phyloP scores from a whole-genome alignment of 2,888 invertebrate species.

The Cataglyphis cursor region DNA sequence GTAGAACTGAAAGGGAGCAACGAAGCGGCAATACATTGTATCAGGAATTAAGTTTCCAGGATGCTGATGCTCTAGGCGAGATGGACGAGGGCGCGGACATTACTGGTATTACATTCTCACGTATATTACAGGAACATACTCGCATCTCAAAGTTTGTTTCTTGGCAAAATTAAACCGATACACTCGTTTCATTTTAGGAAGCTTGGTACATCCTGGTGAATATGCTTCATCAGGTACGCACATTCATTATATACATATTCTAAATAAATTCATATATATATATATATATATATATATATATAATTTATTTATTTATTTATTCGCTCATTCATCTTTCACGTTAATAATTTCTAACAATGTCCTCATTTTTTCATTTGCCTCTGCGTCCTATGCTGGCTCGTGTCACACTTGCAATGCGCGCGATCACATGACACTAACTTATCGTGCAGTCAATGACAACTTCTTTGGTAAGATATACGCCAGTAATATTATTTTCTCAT shows the following conservation, averaged over 20 bases:
- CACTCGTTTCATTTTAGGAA: conserved; percentile 89
- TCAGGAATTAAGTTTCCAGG: conserved; percentile 97
- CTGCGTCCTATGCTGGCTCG: conserved; percentile 56
- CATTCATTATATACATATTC: background rate
- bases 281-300: background rate
- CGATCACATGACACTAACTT: conserved; percentile 85
- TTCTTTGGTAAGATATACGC: conserved; percentile 97
- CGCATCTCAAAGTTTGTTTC: background rate
- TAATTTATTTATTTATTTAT: background rate
- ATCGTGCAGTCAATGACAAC: conserved; percentile 98
- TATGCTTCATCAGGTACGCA: conserved; percentile 98
- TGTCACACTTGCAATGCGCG: conserved; percentile 77
- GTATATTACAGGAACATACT: background rate
- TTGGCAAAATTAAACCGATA: conserved; percentile 56
- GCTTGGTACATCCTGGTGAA: conserved; percentile 99
- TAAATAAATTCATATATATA: background rate
- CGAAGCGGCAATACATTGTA: conserved; percentile 96
- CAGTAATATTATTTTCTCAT: conserved; percentile 53
- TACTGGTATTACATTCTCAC: conserved; percentile 91
- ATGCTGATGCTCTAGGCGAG: conserved; percentile 94
- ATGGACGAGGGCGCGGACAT: conserved; percentile 96
- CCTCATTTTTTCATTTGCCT: conserved; percentile 66
- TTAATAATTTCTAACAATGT: conserved; percentile 41
- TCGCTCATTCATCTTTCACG: conserved; percentile 10
- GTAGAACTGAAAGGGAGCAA: conserved; percentile 94